Evolutionary conservation across 2,888 invertebrate species (phyloP).

Genomic region (Apamea epomidion): DNA sequence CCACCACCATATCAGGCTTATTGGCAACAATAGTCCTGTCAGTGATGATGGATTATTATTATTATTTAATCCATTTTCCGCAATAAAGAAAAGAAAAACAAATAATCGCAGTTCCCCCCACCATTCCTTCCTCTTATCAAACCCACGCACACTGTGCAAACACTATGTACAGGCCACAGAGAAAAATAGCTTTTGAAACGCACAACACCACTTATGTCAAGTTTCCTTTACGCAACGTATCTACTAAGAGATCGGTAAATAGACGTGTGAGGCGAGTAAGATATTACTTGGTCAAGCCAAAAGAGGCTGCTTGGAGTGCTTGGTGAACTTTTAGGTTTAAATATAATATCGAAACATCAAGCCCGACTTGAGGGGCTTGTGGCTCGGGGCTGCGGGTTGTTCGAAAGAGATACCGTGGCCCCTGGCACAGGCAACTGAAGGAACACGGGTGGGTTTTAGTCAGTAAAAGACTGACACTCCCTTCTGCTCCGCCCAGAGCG

Average conservation of each 20-base stretch:
- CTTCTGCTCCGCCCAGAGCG: no score
- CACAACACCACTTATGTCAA: conserved; percentile 16
- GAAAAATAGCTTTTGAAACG: conserved; percentile 41
- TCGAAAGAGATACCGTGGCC: no score
- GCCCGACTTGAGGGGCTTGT: no score
- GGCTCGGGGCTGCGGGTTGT: no score
- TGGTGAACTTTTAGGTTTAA: no score
- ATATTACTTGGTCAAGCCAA: conserved; percentile 17
- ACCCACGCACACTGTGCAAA: conserved; percentile 49
- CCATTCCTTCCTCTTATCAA: conserved; percentile 40
- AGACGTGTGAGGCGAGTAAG: neutral
- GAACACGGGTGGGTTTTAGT: no score
- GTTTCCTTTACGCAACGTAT: conserved; percentile 16
- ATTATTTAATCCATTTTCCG: conserved; percentile 5
- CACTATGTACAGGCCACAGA: conserved; percentile 22
- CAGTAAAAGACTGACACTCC: no score
- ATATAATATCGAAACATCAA: no score
- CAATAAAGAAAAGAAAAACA: conserved; percentile 22
- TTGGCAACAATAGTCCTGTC: no score
- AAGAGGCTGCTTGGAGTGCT: neutral
- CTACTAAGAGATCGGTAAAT: conserved; percentile 35
- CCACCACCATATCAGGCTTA: no score
- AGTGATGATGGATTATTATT: no score
- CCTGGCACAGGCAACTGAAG: no score
- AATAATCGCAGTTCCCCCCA: conserved; percentile 1